Evolutionary conservation across 2,113 vertebrate genomes (phyloP).

Genomic region (Cyprinodon brontotheroides): DNA sequence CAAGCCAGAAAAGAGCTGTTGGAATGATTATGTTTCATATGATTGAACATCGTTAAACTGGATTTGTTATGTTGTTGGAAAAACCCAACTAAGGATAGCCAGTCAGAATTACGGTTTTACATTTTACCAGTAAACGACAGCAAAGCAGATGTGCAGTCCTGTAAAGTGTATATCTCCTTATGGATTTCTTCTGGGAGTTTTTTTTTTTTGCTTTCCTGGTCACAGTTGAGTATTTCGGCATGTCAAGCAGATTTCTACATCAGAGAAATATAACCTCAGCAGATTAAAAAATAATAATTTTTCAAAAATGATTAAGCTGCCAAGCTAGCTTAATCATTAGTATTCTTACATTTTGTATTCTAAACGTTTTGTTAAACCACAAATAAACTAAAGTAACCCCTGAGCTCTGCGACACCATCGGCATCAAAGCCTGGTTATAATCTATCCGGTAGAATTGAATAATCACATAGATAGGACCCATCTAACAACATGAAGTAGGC

Average conservation of each 20-base stretch:
- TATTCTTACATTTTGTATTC: too few species aligned
- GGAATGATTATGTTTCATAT: slow-evolving; percentile 55
- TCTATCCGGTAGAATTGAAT: not conserved
- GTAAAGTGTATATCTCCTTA: not conserved
- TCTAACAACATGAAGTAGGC: not conserved
- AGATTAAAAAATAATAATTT: too few species aligned
- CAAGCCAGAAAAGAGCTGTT: slow-evolving; percentile 48
- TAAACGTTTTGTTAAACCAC: not conserved
- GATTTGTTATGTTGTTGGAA: slow-evolving; percentile 48
- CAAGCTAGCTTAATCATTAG: not conserved
- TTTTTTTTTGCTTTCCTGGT: not conserved
- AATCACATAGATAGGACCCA: not conserved
- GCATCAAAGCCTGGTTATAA: not conserved
- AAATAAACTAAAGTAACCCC: not conserved
- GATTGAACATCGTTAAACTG: slow-evolving; percentile 60
- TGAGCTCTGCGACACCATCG: not conserved
- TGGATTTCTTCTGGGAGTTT: not conserved
- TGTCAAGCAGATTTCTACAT: not conserved
- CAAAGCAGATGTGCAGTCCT: not conserved
- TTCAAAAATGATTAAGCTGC: too few species aligned
- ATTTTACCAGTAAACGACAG: slow-evolving; percentile 36
- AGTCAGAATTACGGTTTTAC: slow-evolving; percentile 22
- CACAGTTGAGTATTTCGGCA: not conserved
- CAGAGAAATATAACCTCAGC: too few species aligned
- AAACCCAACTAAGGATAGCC: slow-evolving; percentile 60